Percentiles rank a stretch among this genome's conserved stretches.
These are phyloP conservation scores for Pterocles gutturalis DNA, from an alignment of 2,113 vertebrate genomes.

Conservation along the genomic window DNA sequence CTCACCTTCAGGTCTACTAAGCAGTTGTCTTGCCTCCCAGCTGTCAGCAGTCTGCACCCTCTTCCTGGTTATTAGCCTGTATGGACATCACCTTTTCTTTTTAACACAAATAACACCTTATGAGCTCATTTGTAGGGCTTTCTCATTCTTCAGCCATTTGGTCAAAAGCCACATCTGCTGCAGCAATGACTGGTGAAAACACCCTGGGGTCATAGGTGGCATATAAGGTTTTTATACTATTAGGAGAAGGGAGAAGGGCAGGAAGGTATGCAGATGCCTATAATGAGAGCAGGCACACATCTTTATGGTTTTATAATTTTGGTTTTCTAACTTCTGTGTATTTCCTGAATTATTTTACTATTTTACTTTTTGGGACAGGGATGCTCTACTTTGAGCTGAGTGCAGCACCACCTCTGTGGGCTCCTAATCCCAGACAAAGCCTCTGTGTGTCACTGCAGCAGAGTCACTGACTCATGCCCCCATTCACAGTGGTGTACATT, in stretches of 20 bases:
- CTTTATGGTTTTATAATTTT: neutral
- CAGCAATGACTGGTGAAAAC: neutral
- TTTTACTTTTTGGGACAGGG: no score
- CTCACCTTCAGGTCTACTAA: neutral
- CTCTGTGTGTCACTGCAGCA: neutral
- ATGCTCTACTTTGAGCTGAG: neutral
- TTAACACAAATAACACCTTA: neutral
- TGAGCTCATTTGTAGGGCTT: neutral
- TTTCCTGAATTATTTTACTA: neutral
- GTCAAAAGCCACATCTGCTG: neutral
- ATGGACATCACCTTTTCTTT: neutral
- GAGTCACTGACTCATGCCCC: neutral
- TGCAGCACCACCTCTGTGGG: neutral
- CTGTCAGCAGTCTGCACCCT: neutral
- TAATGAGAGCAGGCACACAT: accelerated
- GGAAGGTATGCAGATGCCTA: neutral
- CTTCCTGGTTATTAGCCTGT: neutral
- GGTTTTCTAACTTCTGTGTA: neutral
- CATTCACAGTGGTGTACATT: neutral
- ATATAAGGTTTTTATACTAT: neutral
- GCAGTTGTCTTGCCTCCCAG: neutral
- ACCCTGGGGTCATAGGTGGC: neutral
- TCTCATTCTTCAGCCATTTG: neutral
- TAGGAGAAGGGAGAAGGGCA: neutral
- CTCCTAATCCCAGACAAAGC: neutral